A percentile compares a stretch with the other conserved stretches of the same genome.
These are phyloP conservation scores for Rhyzopertha dominica DNA, from an alignment of 1,140 invertebrate species.

Conservation along the genomic window DNA sequence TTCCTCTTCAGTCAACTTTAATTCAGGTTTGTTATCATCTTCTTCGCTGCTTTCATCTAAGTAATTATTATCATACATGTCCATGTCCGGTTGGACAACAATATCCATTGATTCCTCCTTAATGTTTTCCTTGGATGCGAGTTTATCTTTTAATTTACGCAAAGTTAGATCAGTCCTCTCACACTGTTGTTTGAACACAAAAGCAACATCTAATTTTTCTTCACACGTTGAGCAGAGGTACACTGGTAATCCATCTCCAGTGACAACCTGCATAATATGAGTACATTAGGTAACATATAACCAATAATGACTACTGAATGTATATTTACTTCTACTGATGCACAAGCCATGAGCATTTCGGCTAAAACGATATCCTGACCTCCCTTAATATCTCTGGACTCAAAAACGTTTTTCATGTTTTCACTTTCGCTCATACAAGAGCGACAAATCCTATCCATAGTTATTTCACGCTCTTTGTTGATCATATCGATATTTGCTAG, in stretches of 20 bases:
- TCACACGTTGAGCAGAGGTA: slow-evolving; percentile 43
- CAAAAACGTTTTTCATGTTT: slow-evolving; percentile 40
- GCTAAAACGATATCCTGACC: slow-evolving; percentile 47
- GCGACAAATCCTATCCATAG: slow-evolving; percentile 41
- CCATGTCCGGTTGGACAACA: slow-evolving; percentile 37
- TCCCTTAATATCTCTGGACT: slow-evolving; percentile 22
- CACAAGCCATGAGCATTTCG: slow-evolving; percentile 56
- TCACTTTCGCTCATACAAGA: slow-evolving; percentile 40
- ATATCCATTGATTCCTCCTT: slow-evolving; percentile 32
- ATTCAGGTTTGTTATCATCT: slow-evolving; percentile 31
- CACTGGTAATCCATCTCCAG: slow-evolving; percentile 44
- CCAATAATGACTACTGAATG: slow-evolving; percentile 7
- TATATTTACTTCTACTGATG: slow-evolving; percentile 50
- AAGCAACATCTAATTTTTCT: slow-evolving; percentile 42
- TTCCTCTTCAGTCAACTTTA: slow-evolving; percentile 20
- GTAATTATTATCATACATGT: too few relatives aligned
- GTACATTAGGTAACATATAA: background rate
- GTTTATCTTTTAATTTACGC: slow-evolving; percentile 28
- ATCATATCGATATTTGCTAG: slow-evolving; percentile 33
- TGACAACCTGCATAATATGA: slow-evolving; percentile 33
- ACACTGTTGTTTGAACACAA: slow-evolving; percentile 46
- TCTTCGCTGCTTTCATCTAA: slow-evolving; percentile 29
- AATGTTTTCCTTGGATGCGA: slow-evolving; percentile 13
- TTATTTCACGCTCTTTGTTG: slow-evolving; percentile 27
- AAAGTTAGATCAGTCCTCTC: slow-evolving; percentile 52